phyloP scores from a whole-genome alignment of 2,797 vertebrate species.

The Pelodytes ibericus region DNA sequence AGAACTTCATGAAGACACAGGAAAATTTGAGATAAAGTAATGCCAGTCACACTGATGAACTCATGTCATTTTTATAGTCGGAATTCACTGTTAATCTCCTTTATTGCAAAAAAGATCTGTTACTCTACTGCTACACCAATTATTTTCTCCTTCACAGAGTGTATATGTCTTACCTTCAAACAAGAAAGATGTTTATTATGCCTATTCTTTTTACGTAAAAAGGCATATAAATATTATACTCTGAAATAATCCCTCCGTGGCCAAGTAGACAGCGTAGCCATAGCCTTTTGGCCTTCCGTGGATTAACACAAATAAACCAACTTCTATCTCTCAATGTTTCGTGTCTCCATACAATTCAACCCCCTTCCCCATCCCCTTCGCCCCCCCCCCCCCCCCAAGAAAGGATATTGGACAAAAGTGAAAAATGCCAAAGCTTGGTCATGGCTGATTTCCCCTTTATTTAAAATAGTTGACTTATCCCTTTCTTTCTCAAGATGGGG shows the following conservation, averaged over 20 bases:
- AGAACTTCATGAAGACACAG: too few species aligned
- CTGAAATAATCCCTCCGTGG: constrained; percentile 5
- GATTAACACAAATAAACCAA: constrained; percentile 38
- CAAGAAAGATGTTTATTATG: background rate
- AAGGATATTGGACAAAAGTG: constrained; percentile 42
- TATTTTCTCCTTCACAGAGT: background rate
- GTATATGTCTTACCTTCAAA: background rate
- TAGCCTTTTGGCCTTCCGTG: background rate
- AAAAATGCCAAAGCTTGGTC: constrained; percentile 60
- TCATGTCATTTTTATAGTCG: background rate
- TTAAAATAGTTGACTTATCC: constrained; percentile 67
- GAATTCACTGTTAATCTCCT: background rate
- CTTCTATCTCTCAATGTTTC: constrained; percentile 17
- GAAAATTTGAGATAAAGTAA: background rate
- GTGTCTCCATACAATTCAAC: too few species aligned
- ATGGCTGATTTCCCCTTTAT: constrained; percentile 66
- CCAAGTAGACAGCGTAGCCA: background rate
- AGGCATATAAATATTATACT: constrained; percentile 20
- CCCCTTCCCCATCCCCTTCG: background rate
- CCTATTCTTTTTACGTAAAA: background rate
- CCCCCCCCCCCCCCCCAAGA: background rate
- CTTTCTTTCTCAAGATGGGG: constrained; percentile 66
- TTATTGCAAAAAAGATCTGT: too few species aligned
- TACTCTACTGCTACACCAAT: background rate
- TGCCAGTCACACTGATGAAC: background rate